Evolutionary conservation across 2,113 vertebrate genomes (phyloP).

Genomic region (Cryptotis parvus): DNA sequence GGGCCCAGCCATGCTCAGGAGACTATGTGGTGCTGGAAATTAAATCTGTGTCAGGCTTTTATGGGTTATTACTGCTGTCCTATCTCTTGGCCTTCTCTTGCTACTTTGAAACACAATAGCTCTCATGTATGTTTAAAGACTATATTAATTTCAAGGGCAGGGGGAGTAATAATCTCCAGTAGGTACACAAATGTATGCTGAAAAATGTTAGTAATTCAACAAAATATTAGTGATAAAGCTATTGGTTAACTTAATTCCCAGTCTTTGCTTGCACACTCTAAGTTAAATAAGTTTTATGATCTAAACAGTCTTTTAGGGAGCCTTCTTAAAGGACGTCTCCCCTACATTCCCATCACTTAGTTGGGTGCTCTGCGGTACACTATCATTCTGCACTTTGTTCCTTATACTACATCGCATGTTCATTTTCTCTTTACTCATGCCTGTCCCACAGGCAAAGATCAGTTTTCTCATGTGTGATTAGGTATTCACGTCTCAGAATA

Average conservation of each 20-base stretch:
- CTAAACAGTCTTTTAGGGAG: background rate
- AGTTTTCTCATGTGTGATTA: background rate
- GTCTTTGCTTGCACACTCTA: too few species aligned
- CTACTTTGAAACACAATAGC: background rate
- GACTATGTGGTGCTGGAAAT: too few species aligned
- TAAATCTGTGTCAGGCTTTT: too few species aligned
- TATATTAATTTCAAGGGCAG: background rate
- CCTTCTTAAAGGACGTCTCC: background rate
- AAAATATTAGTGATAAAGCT: background rate
- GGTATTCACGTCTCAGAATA: background rate
- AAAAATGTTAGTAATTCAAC: background rate
- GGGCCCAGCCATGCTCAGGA: too few species aligned
- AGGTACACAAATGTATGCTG: too few species aligned
- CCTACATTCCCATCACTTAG: background rate
- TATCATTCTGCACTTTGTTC: background rate
- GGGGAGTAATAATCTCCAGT: background rate
- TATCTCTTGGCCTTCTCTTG: background rate
- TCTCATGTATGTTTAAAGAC: background rate
- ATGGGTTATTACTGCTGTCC: too few species aligned
- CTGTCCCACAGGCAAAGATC: background rate
- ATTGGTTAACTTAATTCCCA: too few species aligned
- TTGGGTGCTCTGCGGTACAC: too few species aligned
- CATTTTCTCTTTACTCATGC: background rate
- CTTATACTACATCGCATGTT: background rate
- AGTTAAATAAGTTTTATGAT: background rate